phyloP scores from a whole-genome alignment of 2,797 vertebrate genomes.

The Crypturellus tataupa region DNA sequence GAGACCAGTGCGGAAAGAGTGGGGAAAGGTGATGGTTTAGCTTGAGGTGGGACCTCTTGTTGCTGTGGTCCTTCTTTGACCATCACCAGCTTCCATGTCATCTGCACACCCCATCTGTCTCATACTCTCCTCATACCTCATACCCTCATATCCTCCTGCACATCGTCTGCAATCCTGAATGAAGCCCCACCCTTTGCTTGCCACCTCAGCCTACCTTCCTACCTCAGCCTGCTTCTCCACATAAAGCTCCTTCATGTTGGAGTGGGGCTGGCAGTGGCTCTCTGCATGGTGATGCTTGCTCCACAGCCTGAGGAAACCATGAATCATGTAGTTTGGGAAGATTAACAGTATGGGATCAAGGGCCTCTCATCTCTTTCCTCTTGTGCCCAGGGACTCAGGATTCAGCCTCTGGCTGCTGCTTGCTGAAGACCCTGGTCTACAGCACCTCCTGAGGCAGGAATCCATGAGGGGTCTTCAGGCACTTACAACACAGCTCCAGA shows the following conservation, averaged over 20 bases:
- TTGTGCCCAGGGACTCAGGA: rapidly evolving
- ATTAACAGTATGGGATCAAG: not conserved
- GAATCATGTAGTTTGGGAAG: not conserved
- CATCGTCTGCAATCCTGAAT: too few species aligned
- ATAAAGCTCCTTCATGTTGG: too few species aligned
- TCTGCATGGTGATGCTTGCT: not conserved
- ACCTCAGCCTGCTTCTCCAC: too few species aligned
- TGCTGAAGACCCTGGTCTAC: not conserved
- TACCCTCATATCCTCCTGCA: not conserved
- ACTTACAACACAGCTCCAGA: not conserved
- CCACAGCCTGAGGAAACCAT: not conserved
- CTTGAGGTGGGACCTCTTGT: not conserved
- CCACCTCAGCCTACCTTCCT: too few species aligned
- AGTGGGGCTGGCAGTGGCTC: too few species aligned
- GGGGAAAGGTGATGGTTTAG: not conserved
- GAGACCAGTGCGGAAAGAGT: not conserved
- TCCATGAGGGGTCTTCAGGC: not conserved
- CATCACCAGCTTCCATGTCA: rapidly evolving
- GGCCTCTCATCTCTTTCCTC: not conserved
- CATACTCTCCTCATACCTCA: not conserved
- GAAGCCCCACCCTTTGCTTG: not conserved
- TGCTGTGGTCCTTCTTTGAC: rapidly evolving
- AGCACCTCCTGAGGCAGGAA: not conserved
- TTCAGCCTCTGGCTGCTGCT: not conserved
- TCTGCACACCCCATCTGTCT: not conserved